Percentiles rank a stretch among this genome's conserved stretches.
phyloP scores from a whole-genome alignment of 1,140 invertebrate genomes.

The Orchestia grillus region DNA sequence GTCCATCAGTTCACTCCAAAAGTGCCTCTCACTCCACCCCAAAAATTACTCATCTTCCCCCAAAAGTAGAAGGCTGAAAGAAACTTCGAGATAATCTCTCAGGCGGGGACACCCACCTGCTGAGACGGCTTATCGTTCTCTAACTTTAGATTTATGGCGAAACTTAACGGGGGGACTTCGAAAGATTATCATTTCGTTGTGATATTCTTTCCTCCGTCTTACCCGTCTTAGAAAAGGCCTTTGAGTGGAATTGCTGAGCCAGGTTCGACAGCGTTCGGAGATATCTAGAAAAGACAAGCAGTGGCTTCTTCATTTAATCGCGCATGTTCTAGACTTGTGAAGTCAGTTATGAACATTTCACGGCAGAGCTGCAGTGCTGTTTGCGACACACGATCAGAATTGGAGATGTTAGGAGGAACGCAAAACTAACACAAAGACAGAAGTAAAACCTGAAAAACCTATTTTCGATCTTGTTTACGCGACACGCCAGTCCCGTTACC shows the following conservation, averaged over 20 bases:
- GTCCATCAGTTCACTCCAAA: too few species aligned
- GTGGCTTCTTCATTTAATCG: not conserved
- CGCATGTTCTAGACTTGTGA: not conserved
- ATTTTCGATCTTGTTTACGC: too few species aligned
- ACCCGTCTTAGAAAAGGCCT: not conserved
- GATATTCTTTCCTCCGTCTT: not conserved
- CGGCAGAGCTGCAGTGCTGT: too few species aligned
- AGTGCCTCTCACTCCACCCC: not conserved
- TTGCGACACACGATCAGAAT: too few species aligned
- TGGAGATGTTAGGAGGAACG: too few species aligned
- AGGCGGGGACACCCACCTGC: not conserved
- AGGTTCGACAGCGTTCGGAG: not conserved
- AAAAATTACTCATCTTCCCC: not conserved
- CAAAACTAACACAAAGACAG: too few species aligned
- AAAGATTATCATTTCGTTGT: constrained; percentile 25
- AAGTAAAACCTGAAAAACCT: too few species aligned
- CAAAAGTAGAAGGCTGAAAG: not conserved
- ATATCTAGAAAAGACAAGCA: not conserved
- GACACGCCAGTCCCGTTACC: too few species aligned
- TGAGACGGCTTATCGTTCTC: not conserved
- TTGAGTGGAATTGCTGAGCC: too few species aligned
- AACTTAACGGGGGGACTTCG: not conserved
- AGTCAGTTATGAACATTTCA: too few species aligned
- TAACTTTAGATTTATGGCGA: constrained; percentile 37
- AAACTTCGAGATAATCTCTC: not conserved